These are phyloP conservation scores for Drosophila murphyi DNA, from an alignment of 1,140 invertebrate genomes.

Conservation along the genomic window DNA sequence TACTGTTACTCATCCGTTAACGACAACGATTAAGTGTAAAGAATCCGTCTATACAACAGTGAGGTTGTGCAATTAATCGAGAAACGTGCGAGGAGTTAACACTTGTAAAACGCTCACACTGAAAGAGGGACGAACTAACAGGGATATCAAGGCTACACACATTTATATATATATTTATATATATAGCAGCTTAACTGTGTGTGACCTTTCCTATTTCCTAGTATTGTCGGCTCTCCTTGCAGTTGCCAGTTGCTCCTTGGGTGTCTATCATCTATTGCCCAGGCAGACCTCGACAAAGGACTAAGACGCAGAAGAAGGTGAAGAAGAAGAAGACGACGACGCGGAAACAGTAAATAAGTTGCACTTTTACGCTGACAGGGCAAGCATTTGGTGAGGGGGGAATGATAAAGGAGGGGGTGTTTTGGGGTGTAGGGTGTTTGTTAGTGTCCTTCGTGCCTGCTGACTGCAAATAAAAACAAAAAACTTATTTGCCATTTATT, in stretches of 20 bases:
- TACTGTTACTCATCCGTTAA: no score
- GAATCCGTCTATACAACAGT: no score
- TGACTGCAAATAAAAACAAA: slow-evolving; percentile 67
- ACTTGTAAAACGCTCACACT: no score
- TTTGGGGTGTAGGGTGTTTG: neutral
- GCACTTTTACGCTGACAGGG: slow-evolving; percentile 67
- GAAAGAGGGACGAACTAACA: no score
- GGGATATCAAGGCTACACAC: no score
- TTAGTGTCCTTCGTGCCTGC: slow-evolving; percentile 61
- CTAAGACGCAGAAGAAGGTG: slow-evolving; percentile 6
- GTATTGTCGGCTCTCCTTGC: neutral
- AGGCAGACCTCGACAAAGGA: slow-evolving; percentile 9
- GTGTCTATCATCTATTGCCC: slow-evolving; percentile 15
- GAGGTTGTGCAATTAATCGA: no score
- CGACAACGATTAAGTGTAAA: no score
- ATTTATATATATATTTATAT: no score
- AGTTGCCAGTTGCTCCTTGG: neutral
- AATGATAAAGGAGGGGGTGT: neutral
- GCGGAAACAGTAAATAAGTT: slow-evolving; percentile 75
- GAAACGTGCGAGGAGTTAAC: no score
- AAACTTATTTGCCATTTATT: slow-evolving; percentile 78
- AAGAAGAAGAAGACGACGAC: slow-evolving; percentile 10
- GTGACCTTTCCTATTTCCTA: neutral
- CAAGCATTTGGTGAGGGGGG: slow-evolving; percentile 7
- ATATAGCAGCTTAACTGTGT: neutral